Conservation (phyloP, 2,113 vertebrate genomes). For the Cariama cristata region DNA sequence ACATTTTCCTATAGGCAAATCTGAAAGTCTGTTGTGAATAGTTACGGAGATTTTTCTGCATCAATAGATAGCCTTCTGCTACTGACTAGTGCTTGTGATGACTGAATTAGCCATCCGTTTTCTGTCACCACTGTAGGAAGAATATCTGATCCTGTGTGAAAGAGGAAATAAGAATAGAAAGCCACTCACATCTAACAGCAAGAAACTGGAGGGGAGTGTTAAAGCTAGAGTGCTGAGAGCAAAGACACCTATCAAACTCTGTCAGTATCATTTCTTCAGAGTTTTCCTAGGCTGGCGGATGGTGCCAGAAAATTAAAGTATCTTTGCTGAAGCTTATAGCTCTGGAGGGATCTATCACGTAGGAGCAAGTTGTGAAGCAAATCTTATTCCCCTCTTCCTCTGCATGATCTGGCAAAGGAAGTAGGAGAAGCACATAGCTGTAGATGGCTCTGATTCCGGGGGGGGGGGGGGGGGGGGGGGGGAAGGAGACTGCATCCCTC, state of each 20-base stretch:
- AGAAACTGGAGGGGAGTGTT: background rate
- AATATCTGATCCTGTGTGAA: background rate
- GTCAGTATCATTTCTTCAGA: background rate
- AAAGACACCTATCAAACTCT: background rate
- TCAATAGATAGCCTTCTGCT: background rate
- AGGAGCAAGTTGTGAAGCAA: background rate
- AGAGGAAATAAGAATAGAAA: conserved; percentile 18
- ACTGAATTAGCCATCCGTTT: background rate
- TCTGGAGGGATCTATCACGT: background rate
- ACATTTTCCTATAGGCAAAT: background rate
- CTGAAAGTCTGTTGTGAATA: background rate
- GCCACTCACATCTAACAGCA: background rate
- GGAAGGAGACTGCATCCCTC: background rate
- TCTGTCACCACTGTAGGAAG: background rate
- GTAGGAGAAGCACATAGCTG: background rate
- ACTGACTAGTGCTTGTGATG: background rate
- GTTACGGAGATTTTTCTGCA: background rate
- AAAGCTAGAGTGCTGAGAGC: background rate
- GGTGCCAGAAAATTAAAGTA: background rate
- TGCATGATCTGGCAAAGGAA: background rate
- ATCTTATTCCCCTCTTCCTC: background rate
- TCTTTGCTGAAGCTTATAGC: background rate
- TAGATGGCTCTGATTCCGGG: background rate
- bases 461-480: no score
- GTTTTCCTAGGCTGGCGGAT: background rate